Evolutionary conservation across 2,113 vertebrate species (phyloP).

Genomic region (Sorex fumeus): DNA sequence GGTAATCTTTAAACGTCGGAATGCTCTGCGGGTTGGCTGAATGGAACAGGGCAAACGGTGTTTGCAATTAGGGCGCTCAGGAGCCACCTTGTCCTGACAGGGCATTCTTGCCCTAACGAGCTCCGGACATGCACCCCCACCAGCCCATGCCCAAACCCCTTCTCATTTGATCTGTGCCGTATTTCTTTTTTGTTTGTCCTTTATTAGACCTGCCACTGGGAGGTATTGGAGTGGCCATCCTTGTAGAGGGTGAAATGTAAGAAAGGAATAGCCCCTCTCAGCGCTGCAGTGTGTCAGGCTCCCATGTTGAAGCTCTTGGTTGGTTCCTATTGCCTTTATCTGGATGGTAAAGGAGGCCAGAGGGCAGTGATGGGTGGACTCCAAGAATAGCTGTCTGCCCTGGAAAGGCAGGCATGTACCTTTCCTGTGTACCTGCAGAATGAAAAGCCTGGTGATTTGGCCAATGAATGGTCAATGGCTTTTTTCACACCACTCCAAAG

Average conservation of each 20-base stretch:
- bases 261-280: not conserved
- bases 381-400: not conserved
- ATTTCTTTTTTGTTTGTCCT: constrained; percentile 76
- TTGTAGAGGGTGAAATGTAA: not conserved
- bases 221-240: not conserved
- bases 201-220: constrained; percentile 70
- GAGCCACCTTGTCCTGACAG: constrained; percentile 56
- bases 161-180: constrained; percentile 46
- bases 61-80: constrained; percentile 85
- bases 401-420: not conserved
- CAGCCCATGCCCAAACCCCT: constrained; percentile 48
- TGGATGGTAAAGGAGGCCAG: not conserved
- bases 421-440: not conserved
- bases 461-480: too few relatives aligned
- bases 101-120: constrained; percentile 83
- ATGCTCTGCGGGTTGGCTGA: constrained; percentile 88
- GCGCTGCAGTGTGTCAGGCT: accelerated
- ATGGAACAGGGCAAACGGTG: constrained; percentile 82
- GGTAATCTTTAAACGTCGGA: constrained; percentile 90
- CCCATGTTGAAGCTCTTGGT: not conserved
- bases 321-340: not conserved
- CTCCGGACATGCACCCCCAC: constrained; percentile 62
- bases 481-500: not conserved
- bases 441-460: not conserved
- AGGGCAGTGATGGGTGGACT: not conserved